A percentile compares a stretch with the other conserved stretches of the same genome.
Conservation (phyloP, 2,113 vertebrate genomes). For the Cygnus atratus region DNA sequence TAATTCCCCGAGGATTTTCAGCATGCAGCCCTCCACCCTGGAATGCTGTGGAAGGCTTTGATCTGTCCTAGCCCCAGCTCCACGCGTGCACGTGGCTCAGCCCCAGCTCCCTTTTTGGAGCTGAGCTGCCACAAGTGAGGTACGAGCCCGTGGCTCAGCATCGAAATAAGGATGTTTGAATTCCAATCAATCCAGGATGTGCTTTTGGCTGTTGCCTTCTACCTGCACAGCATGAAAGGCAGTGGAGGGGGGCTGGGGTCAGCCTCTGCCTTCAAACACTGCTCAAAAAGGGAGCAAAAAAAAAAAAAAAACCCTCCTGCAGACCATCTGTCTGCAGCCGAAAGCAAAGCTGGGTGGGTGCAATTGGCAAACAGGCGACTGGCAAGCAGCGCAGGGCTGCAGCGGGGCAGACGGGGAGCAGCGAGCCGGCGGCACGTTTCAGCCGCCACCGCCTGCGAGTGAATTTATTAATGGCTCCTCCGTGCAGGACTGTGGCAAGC, state of each 20-base stretch:
- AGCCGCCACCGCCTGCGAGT: neutral
- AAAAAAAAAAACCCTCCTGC: neutral
- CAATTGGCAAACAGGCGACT: accelerated
- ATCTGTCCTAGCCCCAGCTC: accelerated
- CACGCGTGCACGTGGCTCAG: accelerated
- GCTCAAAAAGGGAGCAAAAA: neutral
- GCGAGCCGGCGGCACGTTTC: neutral
- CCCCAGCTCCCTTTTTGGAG: neutral
- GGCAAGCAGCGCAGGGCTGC: accelerated
- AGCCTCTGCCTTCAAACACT: neutral
- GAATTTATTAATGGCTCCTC: conserved; percentile 8
- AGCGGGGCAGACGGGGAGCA: accelerated
- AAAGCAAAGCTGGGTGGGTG: neutral
- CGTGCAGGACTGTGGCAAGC: neutral
- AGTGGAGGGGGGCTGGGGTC: accelerated
- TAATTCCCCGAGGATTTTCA: neutral
- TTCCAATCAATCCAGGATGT: neutral
- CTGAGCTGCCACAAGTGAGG: neutral
- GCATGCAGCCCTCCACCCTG: accelerated
- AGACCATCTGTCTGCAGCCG: too few relatives aligned
- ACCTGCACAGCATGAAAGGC: neutral
- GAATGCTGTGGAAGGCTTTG: neutral
- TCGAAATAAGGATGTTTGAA: neutral
- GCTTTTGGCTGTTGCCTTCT: accelerated
- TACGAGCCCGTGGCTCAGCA: neutral